Percentiles rank a stretch among this genome's conserved stretches.
phyloP scores from a whole-genome alignment of 2,888 invertebrate genomes.

The Caenorhabditis japonica region DNA sequence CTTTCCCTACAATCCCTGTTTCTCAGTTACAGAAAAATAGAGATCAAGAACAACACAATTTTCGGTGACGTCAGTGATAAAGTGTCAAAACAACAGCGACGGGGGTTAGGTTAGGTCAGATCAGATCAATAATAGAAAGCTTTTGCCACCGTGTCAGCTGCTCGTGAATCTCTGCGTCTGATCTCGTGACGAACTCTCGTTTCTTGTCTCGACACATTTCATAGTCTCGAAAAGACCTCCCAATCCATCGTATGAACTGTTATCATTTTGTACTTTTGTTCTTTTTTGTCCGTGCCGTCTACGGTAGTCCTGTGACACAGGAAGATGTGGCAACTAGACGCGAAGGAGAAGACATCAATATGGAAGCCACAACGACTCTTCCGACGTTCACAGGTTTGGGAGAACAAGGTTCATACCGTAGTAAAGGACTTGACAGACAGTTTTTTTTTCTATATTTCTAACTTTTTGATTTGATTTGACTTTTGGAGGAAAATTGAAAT shows the following conservation, averaged over 20 bases:
- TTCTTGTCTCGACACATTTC: slow-evolving; percentile 20
- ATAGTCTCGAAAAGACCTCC: slow-evolving; percentile 19
- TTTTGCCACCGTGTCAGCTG: slow-evolving; percentile 39
- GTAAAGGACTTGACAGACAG: no score
- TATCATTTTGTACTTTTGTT: slow-evolving; percentile 1
- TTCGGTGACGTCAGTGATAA: no score
- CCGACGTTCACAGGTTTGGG: slow-evolving; percentile 54
- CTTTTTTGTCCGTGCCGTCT: background rate
- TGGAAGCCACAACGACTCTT: slow-evolving; percentile 26
- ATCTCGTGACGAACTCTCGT: background rate
- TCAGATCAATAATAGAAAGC: slow-evolving; percentile 38
- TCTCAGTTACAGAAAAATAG: no score
- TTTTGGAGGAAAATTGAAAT: no score
- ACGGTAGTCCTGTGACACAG: slow-evolving; percentile 13
- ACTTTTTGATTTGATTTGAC: no score
- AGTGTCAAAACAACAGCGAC: no score
- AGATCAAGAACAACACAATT: no score
- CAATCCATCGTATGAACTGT: slow-evolving; percentile 39
- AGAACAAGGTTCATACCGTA: slow-evolving; percentile 40
- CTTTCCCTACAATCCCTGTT: no score
- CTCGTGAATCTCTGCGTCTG: slow-evolving; percentile 1
- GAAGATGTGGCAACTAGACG: slow-evolving; percentile 1
- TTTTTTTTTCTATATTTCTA: no score
- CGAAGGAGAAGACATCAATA: slow-evolving; percentile 1
- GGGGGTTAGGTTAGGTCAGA: slow-evolving; percentile 34